Evolutionary conservation across 2,113 vertebrate species (phyloP).

Genomic region (Axis porcinus): DNA sequence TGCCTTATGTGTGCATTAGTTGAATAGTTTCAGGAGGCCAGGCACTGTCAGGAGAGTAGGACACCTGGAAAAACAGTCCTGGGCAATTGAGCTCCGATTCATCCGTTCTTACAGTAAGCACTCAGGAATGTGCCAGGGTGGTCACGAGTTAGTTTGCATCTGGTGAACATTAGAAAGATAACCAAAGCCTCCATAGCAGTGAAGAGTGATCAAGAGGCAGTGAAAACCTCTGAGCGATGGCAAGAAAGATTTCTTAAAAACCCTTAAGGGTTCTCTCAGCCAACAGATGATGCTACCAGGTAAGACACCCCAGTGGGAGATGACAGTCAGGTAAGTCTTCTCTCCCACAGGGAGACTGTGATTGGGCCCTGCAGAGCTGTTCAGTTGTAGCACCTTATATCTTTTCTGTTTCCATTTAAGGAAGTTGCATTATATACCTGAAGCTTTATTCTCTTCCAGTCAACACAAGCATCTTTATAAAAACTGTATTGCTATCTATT

Average conservation of each 20-base stretch:
- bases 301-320: not conserved
- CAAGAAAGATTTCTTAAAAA: not conserved
- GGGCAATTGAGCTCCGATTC: not conserved
- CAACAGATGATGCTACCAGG: not conserved
- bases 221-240: not conserved
- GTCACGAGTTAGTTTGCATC: not conserved
- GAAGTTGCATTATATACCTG: not conserved
- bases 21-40: not conserved
- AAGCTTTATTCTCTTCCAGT: not conserved
- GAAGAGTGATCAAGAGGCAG: not conserved
- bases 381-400: not conserved
- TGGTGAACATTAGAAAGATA: constrained; percentile 27
- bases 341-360: not conserved
- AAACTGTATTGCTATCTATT: not conserved
- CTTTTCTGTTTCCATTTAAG: not conserved
- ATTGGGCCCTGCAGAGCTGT: not conserved
- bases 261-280: not conserved
- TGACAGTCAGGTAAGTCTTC: not conserved
- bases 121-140: constrained; percentile 1
- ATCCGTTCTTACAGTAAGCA: not conserved
- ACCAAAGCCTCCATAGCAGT: not conserved
- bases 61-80: constrained; percentile 43
- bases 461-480: not conserved
- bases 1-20: not conserved
- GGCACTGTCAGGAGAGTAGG: not conserved